Percentiles rank a stretch among this genome's conserved stretches.
Conservation (phyloP, 1,140 invertebrate species). For the Bursaphelenchus mucronatus region DNA sequence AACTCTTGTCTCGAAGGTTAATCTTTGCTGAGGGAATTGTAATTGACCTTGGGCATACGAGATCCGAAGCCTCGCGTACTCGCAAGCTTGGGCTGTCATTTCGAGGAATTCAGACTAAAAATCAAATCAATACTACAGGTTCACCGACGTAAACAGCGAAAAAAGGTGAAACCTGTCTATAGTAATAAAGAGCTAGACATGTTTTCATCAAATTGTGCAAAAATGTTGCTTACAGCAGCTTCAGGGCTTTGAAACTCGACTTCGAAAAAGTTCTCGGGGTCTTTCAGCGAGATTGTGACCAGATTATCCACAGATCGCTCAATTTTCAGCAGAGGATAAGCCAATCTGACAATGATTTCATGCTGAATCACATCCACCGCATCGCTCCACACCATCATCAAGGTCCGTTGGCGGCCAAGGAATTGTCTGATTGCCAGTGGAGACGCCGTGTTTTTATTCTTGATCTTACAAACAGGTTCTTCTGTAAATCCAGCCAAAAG, state of each 20-base stretch:
- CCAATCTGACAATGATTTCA: not conserved
- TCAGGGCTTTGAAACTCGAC: slow-evolving; percentile 26
- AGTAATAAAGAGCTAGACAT: too few species aligned
- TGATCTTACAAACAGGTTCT: slow-evolving; percentile 12
- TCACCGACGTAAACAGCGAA: too few species aligned
- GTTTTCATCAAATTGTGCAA: not conserved
- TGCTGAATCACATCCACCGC: slow-evolving; percentile 13
- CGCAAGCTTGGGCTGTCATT: slow-evolving; percentile 1
- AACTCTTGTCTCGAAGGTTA: slow-evolving; percentile 5
- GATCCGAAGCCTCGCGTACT: not conserved
- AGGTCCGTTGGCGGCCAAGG: slow-evolving; percentile 1
- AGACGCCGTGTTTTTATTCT: slow-evolving; percentile 2
- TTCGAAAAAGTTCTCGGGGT: slow-evolving; percentile 25
- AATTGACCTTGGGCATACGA: slow-evolving; percentile 3
- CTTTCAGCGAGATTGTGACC: not conserved
- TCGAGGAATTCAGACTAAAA: slow-evolving; percentile 9
- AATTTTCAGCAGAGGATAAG: slow-evolving; percentile 4
- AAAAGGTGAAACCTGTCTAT: too few species aligned
- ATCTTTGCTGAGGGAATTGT: slow-evolving; percentile 3
- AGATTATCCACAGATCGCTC: not conserved
- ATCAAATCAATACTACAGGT: not conserved
- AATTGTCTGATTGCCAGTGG: slow-evolving; percentile 8
- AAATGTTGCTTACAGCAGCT: slow-evolving; percentile 17
- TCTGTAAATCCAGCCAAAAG: slow-evolving; percentile 15
- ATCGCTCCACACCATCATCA: slow-evolving; percentile 15